Evolutionary conservation across 2,797 vertebrate species (phyloP).

Genomic region (Falco cherrug): DNA sequence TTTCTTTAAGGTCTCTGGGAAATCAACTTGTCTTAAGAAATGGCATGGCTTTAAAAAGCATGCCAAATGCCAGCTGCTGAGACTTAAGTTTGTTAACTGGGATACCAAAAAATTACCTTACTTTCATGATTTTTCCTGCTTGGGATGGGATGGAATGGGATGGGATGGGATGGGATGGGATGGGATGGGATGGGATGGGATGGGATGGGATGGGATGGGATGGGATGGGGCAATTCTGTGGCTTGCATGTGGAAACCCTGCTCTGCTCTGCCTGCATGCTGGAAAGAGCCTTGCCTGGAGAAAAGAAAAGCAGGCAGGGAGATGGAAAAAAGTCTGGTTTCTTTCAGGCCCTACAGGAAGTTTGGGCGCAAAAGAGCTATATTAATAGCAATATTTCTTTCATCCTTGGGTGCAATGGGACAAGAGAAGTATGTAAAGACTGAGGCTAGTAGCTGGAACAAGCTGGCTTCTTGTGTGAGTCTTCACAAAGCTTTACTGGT

Average conservation of each 20-base stretch:
- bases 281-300: not conserved
- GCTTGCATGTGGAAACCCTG: not conserved
- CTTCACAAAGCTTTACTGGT: not conserved
- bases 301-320: not conserved
- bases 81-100: not conserved
- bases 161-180: too few relatives aligned
- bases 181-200: too few relatives aligned
- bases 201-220: too few relatives aligned
- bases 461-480: not conserved
- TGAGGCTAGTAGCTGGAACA: not conserved
- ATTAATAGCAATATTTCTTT: not conserved
- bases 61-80: not conserved
- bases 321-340: not conserved
- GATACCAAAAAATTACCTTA: not conserved
- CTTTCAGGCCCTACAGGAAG: not conserved
- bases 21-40: not conserved
- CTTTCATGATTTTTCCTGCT: not conserved
- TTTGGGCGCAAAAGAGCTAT: not conserved
- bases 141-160: too few relatives aligned
- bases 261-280: not conserved
- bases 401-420: fast-evolving
- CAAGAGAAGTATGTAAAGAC: not conserved
- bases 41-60: not conserved
- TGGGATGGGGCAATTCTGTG: not conserved
- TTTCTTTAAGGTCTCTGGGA: not conserved